phyloP scores from a whole-genome alignment of 2,113 vertebrate species.

The Macroglossus sobrinus region DNA sequence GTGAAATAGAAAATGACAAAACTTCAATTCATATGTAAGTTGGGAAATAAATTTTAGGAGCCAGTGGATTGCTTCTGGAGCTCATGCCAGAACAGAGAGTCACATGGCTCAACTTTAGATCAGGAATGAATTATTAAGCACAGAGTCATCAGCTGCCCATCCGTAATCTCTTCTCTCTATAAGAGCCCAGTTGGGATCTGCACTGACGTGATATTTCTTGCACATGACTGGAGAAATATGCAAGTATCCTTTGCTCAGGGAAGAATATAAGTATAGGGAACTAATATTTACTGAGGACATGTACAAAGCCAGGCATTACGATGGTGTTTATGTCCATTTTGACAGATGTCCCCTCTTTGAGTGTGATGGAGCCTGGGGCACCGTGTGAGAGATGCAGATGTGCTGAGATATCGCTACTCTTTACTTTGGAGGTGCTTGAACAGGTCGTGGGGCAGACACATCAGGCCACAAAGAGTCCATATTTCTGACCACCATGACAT shows the following conservation, averaged over 20 bases:
- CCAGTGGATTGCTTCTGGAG: not conserved
- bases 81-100: not conserved
- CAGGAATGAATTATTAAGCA: not conserved
- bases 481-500: not conserved
- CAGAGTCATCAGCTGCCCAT: not conserved
- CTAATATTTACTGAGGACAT: not conserved
- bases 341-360: not conserved
- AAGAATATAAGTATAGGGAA: not conserved
- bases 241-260: not conserved
- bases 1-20: not conserved
- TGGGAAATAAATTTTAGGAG: not conserved
- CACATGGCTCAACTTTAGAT: too few relatives aligned
- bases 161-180: not conserved
- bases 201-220: not conserved
- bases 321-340: not conserved
- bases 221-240: not conserved
- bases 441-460: not conserved
- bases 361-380: not conserved
- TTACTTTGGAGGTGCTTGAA: not conserved
- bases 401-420: not conserved
- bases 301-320: not conserved
- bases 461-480: not conserved
- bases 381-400: not conserved
- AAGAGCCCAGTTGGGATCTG: not conserved
- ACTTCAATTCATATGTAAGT: not conserved